Percentiles rank a stretch among this genome's conserved stretches.
Conservation (phyloP, 2,113 vertebrate species). For the Diphyllodes magnificus region DNA sequence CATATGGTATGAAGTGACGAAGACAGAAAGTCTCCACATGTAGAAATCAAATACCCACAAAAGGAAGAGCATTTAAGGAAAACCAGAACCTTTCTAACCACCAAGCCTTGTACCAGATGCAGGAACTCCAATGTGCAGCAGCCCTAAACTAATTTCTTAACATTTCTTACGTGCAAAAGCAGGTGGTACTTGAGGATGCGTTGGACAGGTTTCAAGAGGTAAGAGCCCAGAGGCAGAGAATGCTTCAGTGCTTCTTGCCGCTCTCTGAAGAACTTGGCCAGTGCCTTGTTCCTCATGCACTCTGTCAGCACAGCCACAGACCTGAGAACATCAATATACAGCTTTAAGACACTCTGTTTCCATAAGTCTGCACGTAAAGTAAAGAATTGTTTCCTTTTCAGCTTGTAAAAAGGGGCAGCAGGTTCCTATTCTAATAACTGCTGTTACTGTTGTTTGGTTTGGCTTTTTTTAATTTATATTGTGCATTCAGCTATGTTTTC, state of each 20-base stretch:
- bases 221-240: constrained; percentile 93
- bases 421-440: neutral
- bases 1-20: neutral
- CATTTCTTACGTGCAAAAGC: constrained; percentile 82
- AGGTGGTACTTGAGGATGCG: constrained; percentile 99
- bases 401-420: neutral
- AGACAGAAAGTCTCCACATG: neutral
- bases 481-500: neutral
- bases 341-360: neutral
- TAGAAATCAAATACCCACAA: neutral
- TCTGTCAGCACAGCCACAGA: constrained; percentile 95
- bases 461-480: neutral
- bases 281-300: constrained; percentile 92
- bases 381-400: neutral
- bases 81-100: neutral
- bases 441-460: neutral
- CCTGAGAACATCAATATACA: constrained; percentile 63
- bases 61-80: neutral
- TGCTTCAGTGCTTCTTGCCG: constrained; percentile 90
- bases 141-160: neutral
- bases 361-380: neutral
- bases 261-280: constrained; percentile 95
- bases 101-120: neutral
- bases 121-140: rapidly evolving
- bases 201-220: constrained; percentile 97